phyloP scores from a whole-genome alignment of 2,113 vertebrate species.

The Rhinoptilus africanus region DNA sequence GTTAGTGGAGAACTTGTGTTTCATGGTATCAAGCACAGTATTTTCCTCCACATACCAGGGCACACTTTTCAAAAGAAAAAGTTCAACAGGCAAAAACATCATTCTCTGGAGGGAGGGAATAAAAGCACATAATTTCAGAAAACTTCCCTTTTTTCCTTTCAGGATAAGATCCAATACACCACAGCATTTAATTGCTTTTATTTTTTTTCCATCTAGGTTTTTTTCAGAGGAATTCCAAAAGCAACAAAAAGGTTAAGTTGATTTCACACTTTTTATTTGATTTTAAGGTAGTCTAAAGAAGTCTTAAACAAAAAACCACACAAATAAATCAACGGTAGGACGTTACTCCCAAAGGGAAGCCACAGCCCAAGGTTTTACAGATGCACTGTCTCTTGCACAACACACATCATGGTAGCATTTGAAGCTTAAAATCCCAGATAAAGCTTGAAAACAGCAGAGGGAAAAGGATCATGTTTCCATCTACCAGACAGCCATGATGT shows the following conservation, averaged over 20 bases:
- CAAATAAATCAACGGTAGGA: background rate
- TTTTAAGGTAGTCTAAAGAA: background rate
- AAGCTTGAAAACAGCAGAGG: background rate
- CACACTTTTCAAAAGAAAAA: background rate
- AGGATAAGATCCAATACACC: background rate
- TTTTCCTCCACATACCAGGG: background rate
- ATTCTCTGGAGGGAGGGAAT: background rate
- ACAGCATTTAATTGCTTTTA: background rate
- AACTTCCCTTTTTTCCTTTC: background rate
- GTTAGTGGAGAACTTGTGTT: background rate
- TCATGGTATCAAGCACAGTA: background rate
- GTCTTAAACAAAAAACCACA: background rate
- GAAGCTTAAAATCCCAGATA: background rate
- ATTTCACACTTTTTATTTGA: background rate
- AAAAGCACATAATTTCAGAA: background rate
- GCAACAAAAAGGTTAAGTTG: background rate
- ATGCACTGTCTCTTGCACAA: background rate
- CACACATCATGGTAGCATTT: background rate
- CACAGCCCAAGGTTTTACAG: background rate
- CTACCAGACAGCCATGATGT: background rate
- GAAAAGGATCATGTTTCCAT: background rate
- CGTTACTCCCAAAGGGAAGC: background rate
- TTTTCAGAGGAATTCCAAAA: background rate
- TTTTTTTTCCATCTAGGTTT: background rate
- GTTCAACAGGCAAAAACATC: background rate